Percentiles rank a stretch among this genome's conserved stretches.
Conservation (phyloP, 2,113 vertebrate species). For the Theristicus caerulescens region DNA sequence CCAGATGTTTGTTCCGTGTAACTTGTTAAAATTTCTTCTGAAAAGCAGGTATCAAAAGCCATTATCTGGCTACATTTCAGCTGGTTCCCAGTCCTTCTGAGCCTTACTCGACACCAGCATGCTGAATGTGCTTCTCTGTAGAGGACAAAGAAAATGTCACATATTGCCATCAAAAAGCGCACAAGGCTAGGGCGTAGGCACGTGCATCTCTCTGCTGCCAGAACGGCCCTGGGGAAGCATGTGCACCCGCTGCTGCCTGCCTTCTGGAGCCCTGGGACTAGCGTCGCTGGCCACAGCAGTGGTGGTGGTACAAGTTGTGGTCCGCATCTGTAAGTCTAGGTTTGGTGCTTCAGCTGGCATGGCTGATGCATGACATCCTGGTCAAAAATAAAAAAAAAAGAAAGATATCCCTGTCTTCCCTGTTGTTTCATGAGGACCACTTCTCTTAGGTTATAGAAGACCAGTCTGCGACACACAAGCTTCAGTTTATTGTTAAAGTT, state of each 20-base stretch:
- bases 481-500: background rate
- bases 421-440: background rate
- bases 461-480: accelerated
- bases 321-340: background rate
- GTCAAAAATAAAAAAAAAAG: background rate
- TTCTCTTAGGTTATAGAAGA: background rate
- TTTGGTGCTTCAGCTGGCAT: background rate
- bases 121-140: background rate
- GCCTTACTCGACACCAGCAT: background rate
- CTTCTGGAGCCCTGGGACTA: background rate
- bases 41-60: background rate
- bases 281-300: accelerated
- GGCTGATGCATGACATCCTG: background rate
- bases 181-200: background rate
- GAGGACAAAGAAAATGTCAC: background rate
- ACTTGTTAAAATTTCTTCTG: background rate
- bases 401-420: background rate
- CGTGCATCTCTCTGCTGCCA: accelerated
- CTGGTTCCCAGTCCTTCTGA: background rate
- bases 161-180: background rate
- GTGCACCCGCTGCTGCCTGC: accelerated
- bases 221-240: background rate
- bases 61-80: background rate
- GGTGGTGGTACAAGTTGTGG: accelerated
- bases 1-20: background rate